Conservation (phyloP, 2,113 vertebrate species). For the Opisthocomus hoazin region DNA sequence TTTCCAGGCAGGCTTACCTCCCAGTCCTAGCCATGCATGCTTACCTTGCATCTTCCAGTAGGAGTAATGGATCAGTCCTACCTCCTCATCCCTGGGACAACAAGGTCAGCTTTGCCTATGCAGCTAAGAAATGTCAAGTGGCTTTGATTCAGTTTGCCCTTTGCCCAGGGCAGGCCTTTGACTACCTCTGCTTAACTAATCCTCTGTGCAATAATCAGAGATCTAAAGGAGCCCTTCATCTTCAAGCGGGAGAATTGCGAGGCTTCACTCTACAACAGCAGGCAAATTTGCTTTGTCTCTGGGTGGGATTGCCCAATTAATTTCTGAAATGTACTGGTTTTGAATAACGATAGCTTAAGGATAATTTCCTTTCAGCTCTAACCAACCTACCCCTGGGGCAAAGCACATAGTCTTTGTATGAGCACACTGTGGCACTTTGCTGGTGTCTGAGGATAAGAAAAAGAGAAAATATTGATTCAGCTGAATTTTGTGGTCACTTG, state of each 20-base stretch:
- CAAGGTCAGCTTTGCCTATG: not conserved
- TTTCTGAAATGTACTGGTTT: not conserved
- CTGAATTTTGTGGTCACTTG: not conserved
- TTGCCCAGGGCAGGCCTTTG: not conserved
- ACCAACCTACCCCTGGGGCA: not conserved
- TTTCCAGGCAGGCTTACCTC: not conserved
- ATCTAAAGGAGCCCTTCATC: not conserved
- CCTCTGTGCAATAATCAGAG: not conserved
- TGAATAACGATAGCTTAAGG: not conserved
- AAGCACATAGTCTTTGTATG: not conserved
- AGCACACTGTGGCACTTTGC: not conserved
- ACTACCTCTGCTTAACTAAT: constrained; percentile 28
- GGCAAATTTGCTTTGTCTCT: not conserved
- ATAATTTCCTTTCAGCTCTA: not conserved
- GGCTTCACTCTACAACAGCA: not conserved
- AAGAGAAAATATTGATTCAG: not conserved
- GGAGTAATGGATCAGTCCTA: not conserved
- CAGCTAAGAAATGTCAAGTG: not conserved
- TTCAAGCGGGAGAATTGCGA: not conserved
- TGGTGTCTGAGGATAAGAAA: not conserved
- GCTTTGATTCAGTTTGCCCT: not conserved
- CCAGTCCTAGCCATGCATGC: not conserved
- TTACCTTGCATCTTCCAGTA: not conserved
- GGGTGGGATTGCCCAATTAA: not conserved
- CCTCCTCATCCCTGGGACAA: not conserved